Evolutionary conservation across 2,888 invertebrate species (phyloP).

Genomic region (Acanthopleura granulata): DNA sequence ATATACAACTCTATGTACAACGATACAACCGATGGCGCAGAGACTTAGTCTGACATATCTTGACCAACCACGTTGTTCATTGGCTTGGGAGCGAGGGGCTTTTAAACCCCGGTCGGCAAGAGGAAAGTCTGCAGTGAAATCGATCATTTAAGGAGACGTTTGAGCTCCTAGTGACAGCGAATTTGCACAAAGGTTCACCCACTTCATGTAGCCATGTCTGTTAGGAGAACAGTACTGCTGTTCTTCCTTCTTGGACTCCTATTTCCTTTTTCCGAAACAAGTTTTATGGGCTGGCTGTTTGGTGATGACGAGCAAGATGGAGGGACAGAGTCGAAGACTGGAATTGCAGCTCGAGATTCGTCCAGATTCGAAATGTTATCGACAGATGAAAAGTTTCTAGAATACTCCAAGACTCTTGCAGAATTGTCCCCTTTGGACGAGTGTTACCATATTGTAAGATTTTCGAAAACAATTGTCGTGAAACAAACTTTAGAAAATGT

Average conservation of each 20-base stretch:
- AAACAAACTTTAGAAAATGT: neutral
- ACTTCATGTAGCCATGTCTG: too few species aligned
- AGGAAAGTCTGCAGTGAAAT: too few species aligned
- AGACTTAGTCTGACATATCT: slow-evolving; percentile 18
- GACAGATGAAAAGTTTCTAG: slow-evolving; percentile 77
- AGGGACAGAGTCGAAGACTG: slow-evolving; percentile 18
- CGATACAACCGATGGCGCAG: neutral
- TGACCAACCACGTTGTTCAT: slow-evolving; percentile 26
- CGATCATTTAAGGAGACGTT: neutral
- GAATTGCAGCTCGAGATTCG: slow-evolving; percentile 17
- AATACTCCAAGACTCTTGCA: slow-evolving; percentile 75
- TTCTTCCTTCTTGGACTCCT: neutral
- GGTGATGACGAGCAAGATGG: slow-evolving; percentile 27
- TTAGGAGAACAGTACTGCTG: too few species aligned
- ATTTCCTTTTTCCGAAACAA: neutral
- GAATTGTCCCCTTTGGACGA: slow-evolving; percentile 75
- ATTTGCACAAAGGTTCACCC: too few species aligned
- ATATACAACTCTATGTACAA: neutral
- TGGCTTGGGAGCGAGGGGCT: slow-evolving; percentile 26
- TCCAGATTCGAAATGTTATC: slow-evolving; percentile 73
- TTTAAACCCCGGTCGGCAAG: slow-evolving; percentile 23
- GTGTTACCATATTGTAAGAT: slow-evolving; percentile 76
- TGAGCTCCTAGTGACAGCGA: neutral
- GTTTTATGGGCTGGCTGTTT: slow-evolving; percentile 35
- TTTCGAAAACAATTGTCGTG: neutral